Evolutionary conservation across 2,113 vertebrate species (phyloP), one percentile per base, ranked within the genome.

Genomic region (Microcebus ravelobensis): DNA sequence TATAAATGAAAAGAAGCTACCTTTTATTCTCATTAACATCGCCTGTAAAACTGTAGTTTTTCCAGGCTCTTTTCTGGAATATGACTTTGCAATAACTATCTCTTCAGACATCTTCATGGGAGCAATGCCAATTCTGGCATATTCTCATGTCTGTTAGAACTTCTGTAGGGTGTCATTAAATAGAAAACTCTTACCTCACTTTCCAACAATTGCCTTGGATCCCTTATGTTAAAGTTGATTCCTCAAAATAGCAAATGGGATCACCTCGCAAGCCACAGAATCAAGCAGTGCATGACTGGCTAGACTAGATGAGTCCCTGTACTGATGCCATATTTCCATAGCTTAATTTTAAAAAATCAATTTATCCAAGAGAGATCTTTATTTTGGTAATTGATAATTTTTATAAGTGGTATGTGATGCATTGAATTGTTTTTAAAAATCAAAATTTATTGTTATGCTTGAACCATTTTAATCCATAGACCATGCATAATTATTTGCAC

Each of bases 401-500:
- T 97, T 85, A 34, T 65, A 92, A 92, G 13, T 89, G 18, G 31
- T 57, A 55, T 59, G 89, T 92, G 50, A 80, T 73, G 45, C 89
- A 63, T 5, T 82, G 2, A 65, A 59, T 73, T 94, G 12, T 93
- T n/a, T 73, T 27, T 93, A 97, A 96, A 95, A 48, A 89, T 71
- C 9, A 65, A 96, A 94, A 29, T 91, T 39, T 50, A 96, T 34
- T 88, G 79, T 87, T 88, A 59, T 63, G 59, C 63, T 61, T 96
- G 81, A 97, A 90, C 61, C 25, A 84, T 74, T 85, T 82, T 65
- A 91, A 95, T 96, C n/a, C 20, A 80, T 65, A 96, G 91, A 84
- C 59, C 21, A 6, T 57, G 39, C 8, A 94, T 97, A 87, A 86
- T 94, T 95, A 96, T 13, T 92, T 96, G 48, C 15, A 86, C 13